A percentile compares a stretch with the other conserved stretches of the same genome.
These are phyloP conservation scores for Miniopterus natalensis DNA, from an alignment of 2,113 vertebrate species.

Conservation along the genomic window DNA sequence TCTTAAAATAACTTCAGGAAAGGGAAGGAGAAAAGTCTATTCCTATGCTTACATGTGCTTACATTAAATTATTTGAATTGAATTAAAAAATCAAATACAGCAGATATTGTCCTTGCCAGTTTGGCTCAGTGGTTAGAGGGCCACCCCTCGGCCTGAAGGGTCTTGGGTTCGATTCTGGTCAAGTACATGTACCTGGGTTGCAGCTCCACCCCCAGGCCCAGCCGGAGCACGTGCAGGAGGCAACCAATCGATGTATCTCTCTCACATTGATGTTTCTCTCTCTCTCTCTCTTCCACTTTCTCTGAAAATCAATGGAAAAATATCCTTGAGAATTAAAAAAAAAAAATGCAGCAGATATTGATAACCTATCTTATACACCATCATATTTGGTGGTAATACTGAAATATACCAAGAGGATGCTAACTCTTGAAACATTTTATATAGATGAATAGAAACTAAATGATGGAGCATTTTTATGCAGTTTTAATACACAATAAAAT, in stretches of 20 bases:
- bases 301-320: no score
- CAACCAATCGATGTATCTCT: no score
- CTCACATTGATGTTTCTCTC: no score
- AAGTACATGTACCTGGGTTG: no score
- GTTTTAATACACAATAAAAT: slow-evolving; percentile 47
- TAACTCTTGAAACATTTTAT: slow-evolving; percentile 39
- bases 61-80: slow-evolving; percentile 40
- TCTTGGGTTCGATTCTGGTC: no score
- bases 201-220: no score
- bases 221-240: no score
- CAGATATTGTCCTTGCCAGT: neutral
- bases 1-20: slow-evolving; percentile 61
- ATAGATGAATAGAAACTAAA: neutral
- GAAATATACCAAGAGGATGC: neutral
- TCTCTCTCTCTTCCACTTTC: no score
- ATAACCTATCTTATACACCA: neutral
- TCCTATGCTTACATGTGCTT: neutral
- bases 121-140: no score
- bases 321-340: no score
- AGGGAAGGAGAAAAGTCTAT: neutral
- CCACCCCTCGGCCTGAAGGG: no score
- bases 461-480: neutral
- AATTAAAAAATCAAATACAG: slow-evolving; percentile 33
- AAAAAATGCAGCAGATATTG: neutral
- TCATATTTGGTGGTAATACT: neutral